Evolutionary conservation across 1,140 invertebrate species (phyloP).

Genomic region (Nasonia vitripennis): DNA sequence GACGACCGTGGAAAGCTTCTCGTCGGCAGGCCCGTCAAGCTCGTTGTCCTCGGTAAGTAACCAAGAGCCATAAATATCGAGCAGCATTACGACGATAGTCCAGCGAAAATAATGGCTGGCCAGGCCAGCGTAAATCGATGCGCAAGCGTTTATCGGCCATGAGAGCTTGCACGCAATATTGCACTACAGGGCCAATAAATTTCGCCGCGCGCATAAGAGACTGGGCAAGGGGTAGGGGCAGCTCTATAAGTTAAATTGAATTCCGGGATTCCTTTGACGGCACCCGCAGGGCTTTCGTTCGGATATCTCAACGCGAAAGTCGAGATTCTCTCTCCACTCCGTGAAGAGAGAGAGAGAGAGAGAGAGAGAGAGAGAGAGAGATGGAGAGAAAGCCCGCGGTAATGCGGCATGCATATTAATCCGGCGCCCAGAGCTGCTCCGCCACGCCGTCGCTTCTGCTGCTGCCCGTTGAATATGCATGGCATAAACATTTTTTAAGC

Average conservation of each 20-base stretch:
- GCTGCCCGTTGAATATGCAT: slow-evolving; percentile 64
- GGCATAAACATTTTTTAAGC: slow-evolving; percentile 59
- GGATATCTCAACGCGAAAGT: slow-evolving; percentile 23
- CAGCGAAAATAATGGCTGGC: not conserved
- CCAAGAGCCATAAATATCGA: not conserved
- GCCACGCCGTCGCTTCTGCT: not conserved
- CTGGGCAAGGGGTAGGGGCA: not conserved
- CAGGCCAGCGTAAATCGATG: slow-evolving; percentile 9
- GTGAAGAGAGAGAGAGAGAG: not conserved
- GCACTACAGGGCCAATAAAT: slow-evolving; percentile 23
- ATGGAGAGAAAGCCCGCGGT: slow-evolving; percentile 7
- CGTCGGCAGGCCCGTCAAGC: slow-evolving; percentile 78
- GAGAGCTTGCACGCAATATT: slow-evolving; percentile 21
- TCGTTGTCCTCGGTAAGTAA: slow-evolving; percentile 81
- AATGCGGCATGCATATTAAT: slow-evolving; percentile 67
- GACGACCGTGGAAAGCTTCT: slow-evolving; percentile 78
- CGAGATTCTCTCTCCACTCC: slow-evolving; percentile 21
- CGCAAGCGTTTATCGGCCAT: not conserved
- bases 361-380: not conserved
- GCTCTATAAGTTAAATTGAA: slow-evolving; percentile 46
- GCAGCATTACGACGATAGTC: not conserved
- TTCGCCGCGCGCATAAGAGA: not conserved
- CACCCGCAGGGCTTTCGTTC: slow-evolving; percentile 7
- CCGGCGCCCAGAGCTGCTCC: slow-evolving; percentile 48
- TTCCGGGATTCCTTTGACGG: slow-evolving; percentile 45